phyloP scores from a whole-genome alignment of 2,888 invertebrate species.

The Drosophila bunnanda region DNA sequence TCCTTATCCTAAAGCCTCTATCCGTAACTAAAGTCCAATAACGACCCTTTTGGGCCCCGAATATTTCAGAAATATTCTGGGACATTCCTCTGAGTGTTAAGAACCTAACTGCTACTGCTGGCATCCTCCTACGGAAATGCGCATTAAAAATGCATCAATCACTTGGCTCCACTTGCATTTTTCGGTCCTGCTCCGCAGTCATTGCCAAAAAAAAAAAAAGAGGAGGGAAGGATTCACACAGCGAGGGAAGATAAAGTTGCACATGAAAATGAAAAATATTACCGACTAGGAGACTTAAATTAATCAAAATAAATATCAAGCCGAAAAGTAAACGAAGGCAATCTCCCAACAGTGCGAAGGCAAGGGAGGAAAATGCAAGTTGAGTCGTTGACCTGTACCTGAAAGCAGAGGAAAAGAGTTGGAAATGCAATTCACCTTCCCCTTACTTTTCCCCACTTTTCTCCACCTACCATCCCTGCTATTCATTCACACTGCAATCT shows the following conservation, averaged over 20 bases:
- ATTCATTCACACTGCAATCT: constrained; percentile 44
- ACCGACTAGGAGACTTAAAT: constrained; percentile 50
- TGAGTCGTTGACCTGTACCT: constrained; percentile 30
- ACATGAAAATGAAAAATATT: constrained; percentile 63
- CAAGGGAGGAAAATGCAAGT: not conserved
- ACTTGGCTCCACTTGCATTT: constrained; percentile 50
- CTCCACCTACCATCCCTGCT: constrained; percentile 12
- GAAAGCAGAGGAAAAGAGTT: constrained; percentile 12
- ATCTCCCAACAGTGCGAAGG: constrained; percentile 9
- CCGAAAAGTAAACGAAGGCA: constrained; percentile 27
- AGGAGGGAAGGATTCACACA: constrained; percentile 14
- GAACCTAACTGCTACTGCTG: constrained; percentile 5
- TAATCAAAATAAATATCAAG: constrained; percentile 62
- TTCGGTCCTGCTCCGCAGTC: constrained; percentile 3
- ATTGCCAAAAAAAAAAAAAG: constrained; percentile 45
- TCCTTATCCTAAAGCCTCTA: not conserved
- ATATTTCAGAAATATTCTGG: not conserved
- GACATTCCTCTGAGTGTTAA: not conserved
- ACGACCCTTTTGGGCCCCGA: not conserved
- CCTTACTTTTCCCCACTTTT: not conserved
- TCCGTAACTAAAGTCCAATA: not conserved
- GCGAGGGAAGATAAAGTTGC: constrained; percentile 58
- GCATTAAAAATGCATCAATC: constrained; percentile 82
- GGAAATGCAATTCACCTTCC: constrained; percentile 15
- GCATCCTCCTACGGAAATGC: constrained; percentile 56